Base-by-base conservation (phyloP, 1,140 invertebrate species). In the Anagrus nilaparvatae region DNA sequence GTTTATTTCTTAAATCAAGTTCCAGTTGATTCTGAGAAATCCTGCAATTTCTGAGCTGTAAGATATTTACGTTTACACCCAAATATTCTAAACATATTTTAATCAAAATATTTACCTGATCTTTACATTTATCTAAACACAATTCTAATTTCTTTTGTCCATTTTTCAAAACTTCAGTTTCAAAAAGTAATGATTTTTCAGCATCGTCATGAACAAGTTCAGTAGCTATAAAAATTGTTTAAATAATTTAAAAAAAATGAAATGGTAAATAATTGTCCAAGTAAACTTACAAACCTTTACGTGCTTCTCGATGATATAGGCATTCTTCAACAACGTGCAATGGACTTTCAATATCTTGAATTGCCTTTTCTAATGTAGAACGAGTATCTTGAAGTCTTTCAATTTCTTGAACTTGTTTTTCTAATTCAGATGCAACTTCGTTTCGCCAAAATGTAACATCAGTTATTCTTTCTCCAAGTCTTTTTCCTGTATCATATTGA, bases 381-480 rank as follows among this genome's bases (percentile, higher is more conserved):
- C 82, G 72, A 43, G 82, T 79, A 46, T 92, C 86, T 60, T 85
- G 77, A n/a, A 96, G 68, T 50, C 81, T 76, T 41, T 84, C 80
- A 44, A 81, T 88, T 60, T 94, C 89, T 2, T 78, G 75, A 29
- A 92, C 71, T 44, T 93, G 72, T 48, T 82, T 78, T 61, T 95
- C 90, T 55, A 91, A 72, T 69, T 96, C 91, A 19, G 84, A 81
- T 37, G 69, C 60, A 20, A 87, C 72, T 69, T 96, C 91, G 60
- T 89, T 88, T 36, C 87, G 76, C 91, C 90, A 95, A 63, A 92
- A 94, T 17, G 84, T 87, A n/a, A 89, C 83, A 53, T 94, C 90
- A 8, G 84, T 91, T 47, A 95, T 84, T 43, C 91, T 72, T 64
- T 95, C 91, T 1, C 89, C 89, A 37, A 92, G 67, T 42, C 84